A percentile compares a stretch with the other conserved stretches of the same genome.
These are phyloP conservation scores for Phyllotreta striolata DNA, from an alignment of 2,888 invertebrate species.

Conservation along the genomic window DNA sequence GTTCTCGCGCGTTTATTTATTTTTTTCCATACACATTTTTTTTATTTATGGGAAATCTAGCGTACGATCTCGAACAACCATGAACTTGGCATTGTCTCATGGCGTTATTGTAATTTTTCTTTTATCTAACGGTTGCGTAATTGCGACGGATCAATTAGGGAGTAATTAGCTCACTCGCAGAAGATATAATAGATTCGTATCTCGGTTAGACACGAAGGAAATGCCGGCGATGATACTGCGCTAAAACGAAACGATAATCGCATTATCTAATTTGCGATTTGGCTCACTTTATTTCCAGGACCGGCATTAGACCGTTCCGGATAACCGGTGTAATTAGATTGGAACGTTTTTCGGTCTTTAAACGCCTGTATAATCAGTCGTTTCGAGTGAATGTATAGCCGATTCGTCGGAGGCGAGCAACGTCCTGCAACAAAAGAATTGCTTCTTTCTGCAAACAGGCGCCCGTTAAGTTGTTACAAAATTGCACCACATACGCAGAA, in stretches of 20 bases:
- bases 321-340: conserved; percentile 17
- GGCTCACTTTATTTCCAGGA: too few species aligned
- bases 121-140: conserved; percentile 28
- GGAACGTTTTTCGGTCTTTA: background rate
- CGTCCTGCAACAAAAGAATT: conserved; percentile 46
- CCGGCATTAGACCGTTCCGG: too few species aligned
- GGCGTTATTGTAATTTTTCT: conserved; percentile 17
- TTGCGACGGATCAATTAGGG: conserved; percentile 21
- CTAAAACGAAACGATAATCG: too few species aligned
- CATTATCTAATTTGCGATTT: too few species aligned
- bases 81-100: conserved; percentile 40
- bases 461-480: conserved; percentile 35
- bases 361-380: too few species aligned
- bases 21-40: conserved; percentile 20
- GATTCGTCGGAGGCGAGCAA: conserved; percentile 40
- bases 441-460: conserved; percentile 35
- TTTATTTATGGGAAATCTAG: conserved; percentile 33
- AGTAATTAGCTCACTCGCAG: conserved; percentile 22
- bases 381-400: conserved; percentile 23
- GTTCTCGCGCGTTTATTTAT: conserved; percentile 31
- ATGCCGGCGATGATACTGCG: too few species aligned
- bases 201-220: conserved; percentile 13
- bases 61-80: conserved; percentile 34
- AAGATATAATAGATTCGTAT: conserved; percentile 8
- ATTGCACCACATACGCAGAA: conserved; percentile 32